Evolutionary conservation across 2,113 vertebrate genomes (phyloP).

Genomic region (Paedocypris sp.): DNA sequence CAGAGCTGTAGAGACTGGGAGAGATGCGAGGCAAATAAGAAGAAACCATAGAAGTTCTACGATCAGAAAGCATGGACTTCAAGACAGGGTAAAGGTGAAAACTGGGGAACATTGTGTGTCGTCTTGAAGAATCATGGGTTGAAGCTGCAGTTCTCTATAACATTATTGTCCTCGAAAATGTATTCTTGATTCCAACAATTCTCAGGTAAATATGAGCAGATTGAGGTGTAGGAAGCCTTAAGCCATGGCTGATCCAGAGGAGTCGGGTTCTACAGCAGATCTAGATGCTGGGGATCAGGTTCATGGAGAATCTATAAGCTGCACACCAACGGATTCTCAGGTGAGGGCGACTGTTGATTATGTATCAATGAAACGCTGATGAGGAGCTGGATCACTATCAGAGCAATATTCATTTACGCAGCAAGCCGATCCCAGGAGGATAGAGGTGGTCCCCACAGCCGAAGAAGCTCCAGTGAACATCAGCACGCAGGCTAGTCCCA

Average conservation of each 20-base stretch:
- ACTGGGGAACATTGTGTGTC: background rate
- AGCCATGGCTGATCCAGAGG: constrained; percentile 29
- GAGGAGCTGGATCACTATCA: background rate
- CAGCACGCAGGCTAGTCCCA: constrained; percentile 42
- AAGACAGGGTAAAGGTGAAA: background rate
- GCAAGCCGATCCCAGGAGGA: constrained; percentile 32
- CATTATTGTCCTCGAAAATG: too few species aligned
- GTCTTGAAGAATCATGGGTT: too few species aligned
- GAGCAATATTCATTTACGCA: background rate
- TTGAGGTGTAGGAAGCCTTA: background rate
- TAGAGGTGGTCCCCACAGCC: constrained; percentile 56
- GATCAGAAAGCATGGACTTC: background rate
- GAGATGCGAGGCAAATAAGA: too few species aligned
- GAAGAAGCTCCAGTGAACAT: constrained; percentile 51
- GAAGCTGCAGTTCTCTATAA: too few species aligned
- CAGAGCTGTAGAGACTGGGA: background rate
- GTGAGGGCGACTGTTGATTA: background rate
- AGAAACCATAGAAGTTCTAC: too few species aligned
- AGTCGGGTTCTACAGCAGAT: constrained; percentile 11
- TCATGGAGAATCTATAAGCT: constrained; percentile 14
- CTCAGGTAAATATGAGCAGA: constrained; percentile 31
- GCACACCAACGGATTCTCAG: background rate
- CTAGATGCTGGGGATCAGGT: background rate
- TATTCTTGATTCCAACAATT: too few species aligned
- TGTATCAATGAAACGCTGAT: background rate